phyloP scores from a whole-genome alignment of 2,113 vertebrate genomes.

The Thymallus thymallus region DNA sequence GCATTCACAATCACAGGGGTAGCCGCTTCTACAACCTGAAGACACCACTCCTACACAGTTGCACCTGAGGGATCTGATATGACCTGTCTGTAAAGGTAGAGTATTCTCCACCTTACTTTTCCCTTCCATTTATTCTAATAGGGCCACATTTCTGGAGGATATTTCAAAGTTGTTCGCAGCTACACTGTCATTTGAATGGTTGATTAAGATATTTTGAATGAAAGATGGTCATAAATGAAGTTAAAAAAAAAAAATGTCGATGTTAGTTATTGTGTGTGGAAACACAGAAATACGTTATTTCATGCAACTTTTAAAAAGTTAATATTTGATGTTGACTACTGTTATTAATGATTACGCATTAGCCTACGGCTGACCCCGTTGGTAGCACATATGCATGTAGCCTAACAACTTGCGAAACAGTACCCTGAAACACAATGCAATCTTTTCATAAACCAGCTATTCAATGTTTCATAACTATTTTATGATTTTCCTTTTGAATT shows the following conservation, averaged over 20 bases:
- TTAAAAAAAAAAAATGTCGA: too few relatives aligned
- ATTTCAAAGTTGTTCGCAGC: neutral
- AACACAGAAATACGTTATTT: neutral
- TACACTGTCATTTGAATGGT: neutral
- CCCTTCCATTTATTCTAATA: conserved; percentile 10
- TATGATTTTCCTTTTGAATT: conserved; percentile 16
- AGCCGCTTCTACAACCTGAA: conserved; percentile 50
- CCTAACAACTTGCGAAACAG: too few relatives aligned
- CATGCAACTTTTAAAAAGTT: too few relatives aligned
- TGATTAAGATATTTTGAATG: neutral
- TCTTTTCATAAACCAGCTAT: too few relatives aligned
- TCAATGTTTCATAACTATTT: neutral
- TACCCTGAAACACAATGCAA: too few relatives aligned
- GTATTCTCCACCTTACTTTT: conserved; percentile 37
- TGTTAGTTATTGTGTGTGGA: neutral
- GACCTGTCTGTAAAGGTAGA: conserved; percentile 72
- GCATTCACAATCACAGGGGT: conserved; percentile 42
- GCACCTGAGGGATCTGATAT: conserved; percentile 68
- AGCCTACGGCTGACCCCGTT: too few relatives aligned
- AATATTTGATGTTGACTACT: too few relatives aligned
- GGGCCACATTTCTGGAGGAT: neutral
- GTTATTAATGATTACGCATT: too few relatives aligned
- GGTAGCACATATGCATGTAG: too few relatives aligned
- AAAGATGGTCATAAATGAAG: too few relatives aligned
- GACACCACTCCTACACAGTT: conserved; percentile 46